A percentile compares a stretch with the other conserved stretches of the same genome.
phyloP scores from a whole-genome alignment of 2,113 vertebrate species.

The Gnathonemus longibarbis region DNA sequence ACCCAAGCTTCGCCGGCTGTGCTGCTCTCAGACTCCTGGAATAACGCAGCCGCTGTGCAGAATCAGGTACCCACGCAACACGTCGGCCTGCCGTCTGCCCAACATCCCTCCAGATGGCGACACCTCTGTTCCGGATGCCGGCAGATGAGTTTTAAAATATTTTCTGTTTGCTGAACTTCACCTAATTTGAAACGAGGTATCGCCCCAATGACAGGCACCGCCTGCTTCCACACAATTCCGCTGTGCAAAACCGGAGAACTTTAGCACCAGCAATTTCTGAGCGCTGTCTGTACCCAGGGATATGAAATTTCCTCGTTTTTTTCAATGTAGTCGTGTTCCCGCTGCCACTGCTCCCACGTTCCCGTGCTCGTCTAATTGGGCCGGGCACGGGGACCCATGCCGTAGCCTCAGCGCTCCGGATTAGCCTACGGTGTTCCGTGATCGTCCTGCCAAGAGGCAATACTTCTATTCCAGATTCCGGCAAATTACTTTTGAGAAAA shows the following conservation, averaged over 20 bases:
- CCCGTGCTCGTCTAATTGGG: neutral
- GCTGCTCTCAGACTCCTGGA: neutral
- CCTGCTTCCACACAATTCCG: neutral
- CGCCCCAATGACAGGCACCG: neutral
- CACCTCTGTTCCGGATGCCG: neutral
- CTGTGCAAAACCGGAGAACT: neutral
- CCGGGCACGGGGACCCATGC: neutral
- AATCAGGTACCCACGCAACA: neutral
- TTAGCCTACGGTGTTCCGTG: constrained; percentile 5
- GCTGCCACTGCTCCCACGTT: neutral
- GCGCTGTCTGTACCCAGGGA: neutral
- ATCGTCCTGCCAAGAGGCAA: constrained; percentile 28
- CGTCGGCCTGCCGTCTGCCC: neutral
- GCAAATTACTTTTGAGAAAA: constrained; percentile 56
- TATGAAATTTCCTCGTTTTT: neutral
- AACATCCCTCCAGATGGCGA: neutral
- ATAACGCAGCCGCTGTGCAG: neutral
- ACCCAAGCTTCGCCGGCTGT: neutral
- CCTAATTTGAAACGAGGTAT: neutral
- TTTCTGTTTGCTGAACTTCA: neutral
- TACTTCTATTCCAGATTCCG: constrained; percentile 35
- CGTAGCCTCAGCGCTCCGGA: neutral
- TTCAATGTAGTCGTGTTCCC: neutral
- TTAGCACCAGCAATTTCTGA: neutral
- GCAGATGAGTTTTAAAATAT: neutral